Conservation (phyloP, 2,797 vertebrate species). For the Nasua narica region DNA sequence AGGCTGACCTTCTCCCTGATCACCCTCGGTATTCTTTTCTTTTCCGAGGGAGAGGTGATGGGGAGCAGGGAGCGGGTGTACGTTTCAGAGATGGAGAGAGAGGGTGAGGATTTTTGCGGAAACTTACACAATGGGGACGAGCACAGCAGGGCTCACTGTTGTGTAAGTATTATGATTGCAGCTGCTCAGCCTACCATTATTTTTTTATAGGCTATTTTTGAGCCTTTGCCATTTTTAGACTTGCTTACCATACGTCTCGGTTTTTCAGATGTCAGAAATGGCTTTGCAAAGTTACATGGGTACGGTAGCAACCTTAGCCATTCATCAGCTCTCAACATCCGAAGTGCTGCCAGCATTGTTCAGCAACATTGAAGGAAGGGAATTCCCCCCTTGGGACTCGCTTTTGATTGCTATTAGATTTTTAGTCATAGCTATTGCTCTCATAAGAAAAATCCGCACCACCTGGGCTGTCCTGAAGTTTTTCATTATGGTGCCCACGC, state of each 20-base stretch:
- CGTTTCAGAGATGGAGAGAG: neutral
- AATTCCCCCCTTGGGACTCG: neutral
- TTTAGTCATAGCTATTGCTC: slow-evolving; percentile 42
- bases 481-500: neutral
- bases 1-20: neutral
- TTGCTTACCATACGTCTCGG: neutral
- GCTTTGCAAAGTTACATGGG: slow-evolving; percentile 41
- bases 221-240: slow-evolving; percentile 35
- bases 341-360: neutral
- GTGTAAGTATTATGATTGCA: neutral
- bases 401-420: slow-evolving; percentile 62
- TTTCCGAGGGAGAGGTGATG: neutral
- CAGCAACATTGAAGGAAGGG: slow-evolving; percentile 4
- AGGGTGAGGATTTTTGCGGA: neutral
- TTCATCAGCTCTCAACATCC: slow-evolving; percentile 44
- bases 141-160: neutral
- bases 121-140: neutral
- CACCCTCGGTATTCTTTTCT: neutral
- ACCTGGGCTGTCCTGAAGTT: neutral
- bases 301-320: neutral
- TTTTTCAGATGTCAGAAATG: slow-evolving; percentile 11
- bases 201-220: slow-evolving; percentile 26
- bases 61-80: neutral
- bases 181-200: neutral
- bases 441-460: slow-evolving; percentile 17